A percentile compares a stretch with the other conserved stretches of the same genome.
phyloP scores from a whole-genome alignment of 2,113 vertebrate species.

The Nyctibius bracteatus region DNA sequence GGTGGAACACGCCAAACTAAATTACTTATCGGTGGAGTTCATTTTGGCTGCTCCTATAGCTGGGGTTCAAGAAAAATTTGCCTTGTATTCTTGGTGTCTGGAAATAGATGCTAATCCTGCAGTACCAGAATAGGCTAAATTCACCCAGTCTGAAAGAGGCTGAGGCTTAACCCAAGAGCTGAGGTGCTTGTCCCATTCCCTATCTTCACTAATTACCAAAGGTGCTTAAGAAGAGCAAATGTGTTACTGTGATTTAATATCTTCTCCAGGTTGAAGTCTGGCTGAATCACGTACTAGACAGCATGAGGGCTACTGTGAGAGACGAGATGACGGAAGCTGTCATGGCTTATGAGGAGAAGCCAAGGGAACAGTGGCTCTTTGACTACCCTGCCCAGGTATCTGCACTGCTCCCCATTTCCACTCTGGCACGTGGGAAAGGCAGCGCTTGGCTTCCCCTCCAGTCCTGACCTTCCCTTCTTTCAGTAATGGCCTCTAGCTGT shows the following conservation, averaged over 20 bases:
- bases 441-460: background rate
- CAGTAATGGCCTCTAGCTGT: too few species aligned
- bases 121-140: background rate
- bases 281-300: conserved; percentile 82
- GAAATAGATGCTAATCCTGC: background rate
- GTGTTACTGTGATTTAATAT: background rate
- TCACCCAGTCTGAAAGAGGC: background rate
- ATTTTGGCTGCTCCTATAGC: background rate
- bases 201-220: background rate
- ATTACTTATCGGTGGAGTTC: background rate
- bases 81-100: background rate
- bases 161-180: background rate
- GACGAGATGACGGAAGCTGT: conserved; percentile 83
- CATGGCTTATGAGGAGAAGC: conserved; percentile 86
- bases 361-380: conserved; percentile 91
- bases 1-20: background rate
- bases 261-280: conserved; percentile 86
- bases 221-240: background rate
- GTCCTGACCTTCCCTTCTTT: background rate
- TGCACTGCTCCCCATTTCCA: background rate
- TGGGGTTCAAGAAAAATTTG: background rate
- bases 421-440: background rate
- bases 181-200: background rate
- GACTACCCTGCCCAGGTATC: conserved; percentile 88
- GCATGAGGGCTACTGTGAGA: conserved; percentile 87